These are phyloP conservation scores for Zoanthus solanderi DNA, from an alignment of 92 coral and sea anemone genomes.

Conservation along the genomic window DNA sequence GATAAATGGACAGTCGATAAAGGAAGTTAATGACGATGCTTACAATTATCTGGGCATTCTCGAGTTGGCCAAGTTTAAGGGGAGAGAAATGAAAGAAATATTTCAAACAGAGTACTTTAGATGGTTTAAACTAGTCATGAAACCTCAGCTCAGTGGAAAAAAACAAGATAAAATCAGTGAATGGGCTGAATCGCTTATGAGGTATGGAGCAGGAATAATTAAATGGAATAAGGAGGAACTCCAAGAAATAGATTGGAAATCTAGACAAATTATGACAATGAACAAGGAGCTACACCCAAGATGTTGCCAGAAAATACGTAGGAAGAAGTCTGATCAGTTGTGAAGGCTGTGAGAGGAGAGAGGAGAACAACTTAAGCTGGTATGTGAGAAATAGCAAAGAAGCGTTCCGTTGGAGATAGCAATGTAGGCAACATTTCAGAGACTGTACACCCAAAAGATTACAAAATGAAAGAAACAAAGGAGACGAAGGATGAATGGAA, in stretches of 20 bases:
- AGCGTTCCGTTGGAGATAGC: too few relatives aligned
- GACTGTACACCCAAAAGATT: too few relatives aligned
- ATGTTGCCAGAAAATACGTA: constrained; percentile 1
- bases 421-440: too few relatives aligned
- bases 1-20: too few relatives aligned
- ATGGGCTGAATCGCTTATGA: constrained; percentile 3
- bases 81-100: constrained; percentile 4
- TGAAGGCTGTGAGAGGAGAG: too few relatives aligned
- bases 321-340: constrained; percentile 24
- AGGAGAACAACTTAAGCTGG: too few relatives aligned
- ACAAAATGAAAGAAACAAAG: too few relatives aligned
- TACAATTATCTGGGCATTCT: constrained; percentile 21
- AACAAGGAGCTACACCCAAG: background rate
- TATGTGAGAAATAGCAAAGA: too few relatives aligned
- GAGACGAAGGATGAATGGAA: too few relatives aligned
- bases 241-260: background rate
- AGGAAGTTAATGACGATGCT: background rate
- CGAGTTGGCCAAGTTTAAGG: constrained; percentile 44
- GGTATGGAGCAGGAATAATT: too few relatives aligned
- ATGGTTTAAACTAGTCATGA: constrained; percentile 46
- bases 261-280: background rate
- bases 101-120: background rate
- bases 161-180: constrained; percentile 30
- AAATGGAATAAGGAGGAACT: too few relatives aligned
- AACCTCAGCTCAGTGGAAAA: constrained; percentile 7